Evolutionary conservation across 2,113 vertebrate species (phyloP), one percentile per base, ranked within the genome.

Genomic region (Galeopterus variegatus): DNA sequence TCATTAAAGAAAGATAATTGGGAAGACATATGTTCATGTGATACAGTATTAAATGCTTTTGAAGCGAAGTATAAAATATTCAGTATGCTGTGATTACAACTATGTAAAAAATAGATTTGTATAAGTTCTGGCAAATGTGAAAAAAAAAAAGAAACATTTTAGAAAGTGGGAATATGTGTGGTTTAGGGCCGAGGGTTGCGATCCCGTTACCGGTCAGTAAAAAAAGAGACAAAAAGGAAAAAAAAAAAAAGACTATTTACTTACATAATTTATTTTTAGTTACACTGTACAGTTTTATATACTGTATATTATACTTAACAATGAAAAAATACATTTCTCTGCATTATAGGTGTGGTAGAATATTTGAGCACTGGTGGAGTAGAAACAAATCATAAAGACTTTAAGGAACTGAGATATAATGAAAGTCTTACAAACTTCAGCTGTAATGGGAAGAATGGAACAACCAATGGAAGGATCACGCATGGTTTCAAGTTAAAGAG

Each of bases 401-500:
- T 99, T 98, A 99, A 99, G 98, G 99, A 99, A 98, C 99, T 99
- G 94, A 99, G 99, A 97, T 99, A 99, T 67, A 99, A 99, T 88
- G 99, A 99, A 99, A 99, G 99, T 98, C 99, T 99, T 97, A 99
- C 99, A 96, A 99, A 99, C 99, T 99, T 99, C 98, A 99, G 99
- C 98, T 99, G 99, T 96, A 99, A 99, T 24, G 99, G 99, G 87
- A 99, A 99, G 98, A 99, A 99, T 96, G 99, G 99, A 98, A 99
- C 99, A 84, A 99, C 99, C 98, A 99, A 99, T 79, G 99, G 99
- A 98, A 99, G 99, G 98, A 99, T 99, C 98, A 99, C 99, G 23
- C 99, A 99, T 67, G 99, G 99, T 98, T 99, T 99, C 99, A 99
- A 99, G 99, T 99, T 99, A 96, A 99, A 99, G 99, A 99, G 99